Evolutionary conservation across 2,888 invertebrate genomes (phyloP).

Genomic region (Frankliniella fusca): DNA sequence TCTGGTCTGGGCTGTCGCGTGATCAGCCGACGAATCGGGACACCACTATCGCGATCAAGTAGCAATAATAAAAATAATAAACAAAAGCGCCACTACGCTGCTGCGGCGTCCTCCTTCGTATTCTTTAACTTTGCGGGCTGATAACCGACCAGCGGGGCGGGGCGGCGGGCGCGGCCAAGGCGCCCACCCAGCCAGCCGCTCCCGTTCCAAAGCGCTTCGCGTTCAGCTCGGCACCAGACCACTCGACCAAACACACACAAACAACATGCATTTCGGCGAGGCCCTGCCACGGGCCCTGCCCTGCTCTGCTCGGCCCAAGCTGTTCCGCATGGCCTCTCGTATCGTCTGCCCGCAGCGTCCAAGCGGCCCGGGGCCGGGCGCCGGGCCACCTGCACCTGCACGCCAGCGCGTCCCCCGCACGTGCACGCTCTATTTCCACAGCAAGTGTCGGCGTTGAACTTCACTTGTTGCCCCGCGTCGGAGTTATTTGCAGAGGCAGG

Average conservation of each 20-base stretch:
- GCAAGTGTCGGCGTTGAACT: constrained; percentile 19
- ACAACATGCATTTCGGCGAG: neutral
- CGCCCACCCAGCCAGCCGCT: too few relatives aligned
- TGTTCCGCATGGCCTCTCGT: neutral
- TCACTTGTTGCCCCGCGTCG: constrained; percentile 8
- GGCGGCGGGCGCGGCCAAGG: too few relatives aligned
- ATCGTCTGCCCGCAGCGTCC: neutral
- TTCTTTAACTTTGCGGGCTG: neutral
- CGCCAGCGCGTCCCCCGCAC: neutral
- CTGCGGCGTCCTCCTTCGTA: neutral
- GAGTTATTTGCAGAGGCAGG: constrained; percentile 5
- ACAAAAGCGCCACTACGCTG: neutral
- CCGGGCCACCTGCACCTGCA: neutral
- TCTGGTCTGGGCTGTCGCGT: too few relatives aligned
- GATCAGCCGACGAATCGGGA: too few relatives aligned
- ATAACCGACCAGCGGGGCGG: too few relatives aligned
- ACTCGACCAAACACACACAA: neutral
- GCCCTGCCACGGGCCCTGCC: neutral
- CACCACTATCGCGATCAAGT: too few relatives aligned
- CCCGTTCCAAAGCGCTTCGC: neutral
- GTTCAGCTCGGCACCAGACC: neutral
- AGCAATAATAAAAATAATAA: too few relatives aligned
- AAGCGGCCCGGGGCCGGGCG: neutral
- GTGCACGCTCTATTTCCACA: constrained; percentile 3
- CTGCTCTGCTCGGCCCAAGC: neutral